These are phyloP conservation scores for Athetis lepigone DNA, from an alignment of 2,888 invertebrate genomes.

Conservation along the genomic window DNA sequence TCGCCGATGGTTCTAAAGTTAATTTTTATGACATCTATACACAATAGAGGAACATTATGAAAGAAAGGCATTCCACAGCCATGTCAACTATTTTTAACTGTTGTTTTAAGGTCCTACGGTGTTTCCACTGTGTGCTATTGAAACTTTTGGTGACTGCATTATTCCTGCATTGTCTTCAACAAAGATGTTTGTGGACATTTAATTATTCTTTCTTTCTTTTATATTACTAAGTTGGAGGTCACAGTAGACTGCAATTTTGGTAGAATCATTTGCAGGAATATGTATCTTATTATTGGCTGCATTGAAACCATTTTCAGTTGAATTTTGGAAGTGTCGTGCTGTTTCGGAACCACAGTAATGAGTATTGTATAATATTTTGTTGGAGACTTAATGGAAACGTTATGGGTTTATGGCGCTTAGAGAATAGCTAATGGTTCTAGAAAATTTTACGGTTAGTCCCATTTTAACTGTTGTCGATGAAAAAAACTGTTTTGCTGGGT, in stretches of 20 bases:
- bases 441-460: slow-evolving; percentile 68
- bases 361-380: slow-evolving; percentile 69
- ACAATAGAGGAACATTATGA: slow-evolving; percentile 81
- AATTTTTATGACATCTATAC: slow-evolving; percentile 87
- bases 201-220: slow-evolving; percentile 66
- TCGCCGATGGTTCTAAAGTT: slow-evolving; percentile 85
- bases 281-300: slow-evolving; percentile 24
- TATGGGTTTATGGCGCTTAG: slow-evolving; percentile 53
- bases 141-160: slow-evolving; percentile 69
- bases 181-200: slow-evolving; percentile 78
- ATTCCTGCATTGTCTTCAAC: slow-evolving; percentile 71
- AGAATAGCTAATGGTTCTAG: slow-evolving; percentile 69
- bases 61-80: slow-evolving; percentile 82
- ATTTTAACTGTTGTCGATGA: slow-evolving; percentile 63
- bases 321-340: slow-evolving; percentile 69
- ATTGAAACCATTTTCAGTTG: slow-evolving; percentile 24
- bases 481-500: slow-evolving; percentile 44
- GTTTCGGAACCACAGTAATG: slow-evolving; percentile 81
- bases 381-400: slow-evolving; percentile 57
- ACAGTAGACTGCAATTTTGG: slow-evolving; percentile 42
- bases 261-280: slow-evolving; percentile 21
- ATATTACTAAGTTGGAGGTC: slow-evolving; percentile 61
- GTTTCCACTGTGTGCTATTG: slow-evolving; percentile 68
- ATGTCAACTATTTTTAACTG: slow-evolving; percentile 75
- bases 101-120: slow-evolving; percentile 75